These are phyloP conservation scores for Cataglyphis albicans DNA, from an alignment of 2,888 invertebrate genomes.

Conservation along the genomic window DNA sequence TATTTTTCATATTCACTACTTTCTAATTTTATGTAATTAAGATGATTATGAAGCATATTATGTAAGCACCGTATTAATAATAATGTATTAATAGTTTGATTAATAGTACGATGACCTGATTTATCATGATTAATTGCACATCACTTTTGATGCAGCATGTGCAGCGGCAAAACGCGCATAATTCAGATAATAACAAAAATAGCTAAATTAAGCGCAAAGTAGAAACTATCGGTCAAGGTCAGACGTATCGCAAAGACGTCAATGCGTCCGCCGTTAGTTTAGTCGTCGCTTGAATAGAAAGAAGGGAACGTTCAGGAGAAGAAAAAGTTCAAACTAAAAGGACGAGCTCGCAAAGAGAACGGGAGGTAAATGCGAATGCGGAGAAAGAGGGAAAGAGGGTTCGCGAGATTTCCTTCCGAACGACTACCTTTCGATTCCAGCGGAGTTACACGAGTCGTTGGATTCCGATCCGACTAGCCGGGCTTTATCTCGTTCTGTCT, in stretches of 20 bases:
- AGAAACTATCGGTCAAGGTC: conserved; percentile 29
- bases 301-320: background rate
- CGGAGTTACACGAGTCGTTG: conserved; percentile 77
- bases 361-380: background rate
- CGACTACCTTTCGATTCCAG: conserved; percentile 75
- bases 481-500: conserved; percentile 49
- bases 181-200: conserved; percentile 24
- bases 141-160: background rate
- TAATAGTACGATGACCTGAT: background rate
- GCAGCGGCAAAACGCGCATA: conserved; percentile 13
- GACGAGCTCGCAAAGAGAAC: background rate
- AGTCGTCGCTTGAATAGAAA: background rate
- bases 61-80: background rate
- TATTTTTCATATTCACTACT: background rate
- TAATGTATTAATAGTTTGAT: conserved; percentile 7
- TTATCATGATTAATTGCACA: conserved; percentile 5
- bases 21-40: background rate
- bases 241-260: conserved; percentile 1
- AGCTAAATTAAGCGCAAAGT: conserved; percentile 7
- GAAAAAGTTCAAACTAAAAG: conserved; percentile 32
- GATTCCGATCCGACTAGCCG: conserved; percentile 68
- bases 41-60: no score
- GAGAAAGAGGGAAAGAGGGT: conserved; percentile 27
- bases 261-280: conserved; percentile 2
- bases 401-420: conserved; percentile 74